Percentiles rank a stretch among this genome's conserved stretches.
These are phyloP conservation scores for Aphaenogaster floridana DNA, from an alignment of 1,140 invertebrate species.

Conservation along the genomic window DNA sequence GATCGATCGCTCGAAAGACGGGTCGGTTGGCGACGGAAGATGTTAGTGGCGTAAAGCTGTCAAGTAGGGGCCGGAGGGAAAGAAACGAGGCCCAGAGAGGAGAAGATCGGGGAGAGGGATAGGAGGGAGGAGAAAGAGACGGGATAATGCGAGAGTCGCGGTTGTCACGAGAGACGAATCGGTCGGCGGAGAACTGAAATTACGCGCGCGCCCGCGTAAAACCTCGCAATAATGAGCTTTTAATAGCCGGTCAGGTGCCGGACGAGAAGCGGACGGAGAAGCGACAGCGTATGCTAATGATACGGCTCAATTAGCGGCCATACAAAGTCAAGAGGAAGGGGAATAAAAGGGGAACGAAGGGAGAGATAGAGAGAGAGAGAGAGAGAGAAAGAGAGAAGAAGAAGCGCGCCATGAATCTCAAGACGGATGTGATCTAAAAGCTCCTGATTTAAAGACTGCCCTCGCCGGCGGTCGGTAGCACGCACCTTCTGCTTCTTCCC, in stretches of 20 bases:
- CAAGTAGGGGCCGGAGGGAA: neutral
- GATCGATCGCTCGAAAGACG: conserved; percentile 35
- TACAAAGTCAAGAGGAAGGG: conserved; percentile 62
- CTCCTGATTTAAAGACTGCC: conserved; percentile 45
- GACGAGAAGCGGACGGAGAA: neutral
- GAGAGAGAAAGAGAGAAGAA: neutral
- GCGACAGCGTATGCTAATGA: conserved; percentile 79
- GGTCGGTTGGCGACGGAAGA: conserved; percentile 4
- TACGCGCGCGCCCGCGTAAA: conserved; percentile 74
- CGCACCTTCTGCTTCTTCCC: conserved; percentile 6
- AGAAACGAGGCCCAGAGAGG: neutral
- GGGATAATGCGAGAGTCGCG: conserved; percentile 8
- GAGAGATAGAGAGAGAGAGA: neutral
- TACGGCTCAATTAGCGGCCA: conserved; percentile 78
- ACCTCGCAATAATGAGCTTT: conserved; percentile 79
- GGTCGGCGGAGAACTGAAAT: conserved; percentile 33
- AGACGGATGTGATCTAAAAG: conserved; percentile 51
- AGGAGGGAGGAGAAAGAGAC: neutral
- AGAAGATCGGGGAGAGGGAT: neutral
- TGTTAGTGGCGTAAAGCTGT: neutral
- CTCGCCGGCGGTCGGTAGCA: neutral
- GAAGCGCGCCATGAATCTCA: neutral
- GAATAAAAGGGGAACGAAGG: neutral
- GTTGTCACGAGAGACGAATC: conserved; percentile 50
- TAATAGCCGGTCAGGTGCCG: conserved; percentile 65